Base-by-base conservation (phyloP, 2,888 invertebrate genomes). In the Junonia oenone region DNA sequence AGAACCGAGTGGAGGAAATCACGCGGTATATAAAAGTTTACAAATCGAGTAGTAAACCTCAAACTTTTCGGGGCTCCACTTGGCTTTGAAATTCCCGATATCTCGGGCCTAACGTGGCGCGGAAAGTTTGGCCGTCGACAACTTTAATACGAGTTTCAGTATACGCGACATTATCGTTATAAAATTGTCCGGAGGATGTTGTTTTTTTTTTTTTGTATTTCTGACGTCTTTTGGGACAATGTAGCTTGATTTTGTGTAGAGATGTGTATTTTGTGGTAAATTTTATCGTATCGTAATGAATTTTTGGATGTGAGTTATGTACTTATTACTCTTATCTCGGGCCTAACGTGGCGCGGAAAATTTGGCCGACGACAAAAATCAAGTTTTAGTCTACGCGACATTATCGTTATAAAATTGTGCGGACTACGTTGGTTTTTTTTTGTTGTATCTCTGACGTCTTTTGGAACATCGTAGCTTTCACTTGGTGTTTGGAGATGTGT, bases 11-110 rank as follows among this genome's bases (percentile, higher is more conserved):
- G 26, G 6, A 43, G 43, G 22, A 13, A 43, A 43, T 26, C 22
- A 6, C 43, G 43, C 11, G 43, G 43, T 43, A 8, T 43, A 58
- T 61, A 62, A 65, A 65, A 66, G 64, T 62, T 66, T 46, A 54
- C 56, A 64, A 63, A 61, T 65, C 63, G 61, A 47, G 58, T 51
- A 63, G 58, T 61, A 58, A 62, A 53, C 57, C 61, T 53, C 62
- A 56, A 67, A 65, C 55, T 65, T 62, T 55, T 55, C 45, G 56
- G 54, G 54, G 54, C 45, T 54, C 59, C 59, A 55, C 51, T 55
- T 59, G 59, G 48, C 59, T 57, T 57, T 53, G 45, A 53, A 55
- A 57, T 51, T 48, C 49, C 55, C 56, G 55, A 57, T 62, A 62
- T 55, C 55, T 52, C 33, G 13, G 51, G 35, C 55, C 55, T 55